A percentile compares a stretch with the other conserved stretches of the same genome.
phyloP scores from a whole-genome alignment of 1,140 invertebrate genomes.

The Brachionus manjavacas region DNA sequence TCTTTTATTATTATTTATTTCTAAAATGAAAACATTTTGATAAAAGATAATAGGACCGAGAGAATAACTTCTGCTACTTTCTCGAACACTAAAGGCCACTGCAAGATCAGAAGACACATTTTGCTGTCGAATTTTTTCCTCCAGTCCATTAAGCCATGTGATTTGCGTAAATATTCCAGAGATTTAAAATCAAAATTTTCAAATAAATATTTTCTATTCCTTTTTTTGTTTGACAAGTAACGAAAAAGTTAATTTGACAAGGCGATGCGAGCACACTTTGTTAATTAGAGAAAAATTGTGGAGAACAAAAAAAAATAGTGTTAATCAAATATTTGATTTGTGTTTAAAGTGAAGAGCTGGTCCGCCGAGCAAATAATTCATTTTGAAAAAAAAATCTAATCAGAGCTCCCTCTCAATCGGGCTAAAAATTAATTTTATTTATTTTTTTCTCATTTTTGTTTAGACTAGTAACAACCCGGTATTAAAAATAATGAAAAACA shows the following conservation, averaged over 20 bases:
- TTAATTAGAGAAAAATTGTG: background rate
- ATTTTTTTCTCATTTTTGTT: background rate
- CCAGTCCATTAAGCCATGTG: background rate
- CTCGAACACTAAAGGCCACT: too few species aligned
- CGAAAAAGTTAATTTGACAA: too few species aligned
- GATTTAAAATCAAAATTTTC: too few species aligned
- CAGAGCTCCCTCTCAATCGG: background rate
- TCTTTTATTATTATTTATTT: background rate
- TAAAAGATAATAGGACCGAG: background rate
- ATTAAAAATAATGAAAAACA: constrained; percentile 5
- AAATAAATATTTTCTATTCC: background rate
- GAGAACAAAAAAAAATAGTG: background rate
- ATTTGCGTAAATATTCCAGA: background rate
- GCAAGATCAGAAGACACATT: background rate
- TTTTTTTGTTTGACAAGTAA: background rate
- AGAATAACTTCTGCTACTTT: background rate
- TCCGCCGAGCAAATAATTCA: background rate
- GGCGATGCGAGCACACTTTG: background rate
- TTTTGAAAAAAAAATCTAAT: background rate
- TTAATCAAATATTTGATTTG: background rate
- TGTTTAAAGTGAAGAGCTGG: background rate
- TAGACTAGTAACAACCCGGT: constrained; percentile 12
- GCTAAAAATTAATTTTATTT: background rate
- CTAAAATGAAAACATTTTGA: background rate
- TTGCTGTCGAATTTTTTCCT: background rate